phyloP scores from a whole-genome alignment of 2,113 vertebrate species.

The Perccottus glenii region DNA sequence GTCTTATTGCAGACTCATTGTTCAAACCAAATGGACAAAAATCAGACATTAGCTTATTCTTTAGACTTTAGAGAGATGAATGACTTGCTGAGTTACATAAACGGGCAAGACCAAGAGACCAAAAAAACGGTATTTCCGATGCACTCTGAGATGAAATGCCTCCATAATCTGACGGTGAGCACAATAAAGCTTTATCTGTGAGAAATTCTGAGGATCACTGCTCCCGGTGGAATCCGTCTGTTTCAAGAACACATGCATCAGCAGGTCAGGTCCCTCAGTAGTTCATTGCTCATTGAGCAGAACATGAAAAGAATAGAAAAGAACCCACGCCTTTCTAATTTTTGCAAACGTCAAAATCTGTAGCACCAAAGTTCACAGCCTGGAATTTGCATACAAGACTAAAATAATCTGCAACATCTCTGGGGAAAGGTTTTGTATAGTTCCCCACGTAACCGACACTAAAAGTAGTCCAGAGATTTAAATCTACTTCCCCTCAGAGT shows the following conservation, averaged over 20 bases:
- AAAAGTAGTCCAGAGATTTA: neutral
- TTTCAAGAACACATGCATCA: constrained; percentile 22
- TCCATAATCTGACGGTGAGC: constrained; percentile 46
- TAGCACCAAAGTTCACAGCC: constrained; percentile 36
- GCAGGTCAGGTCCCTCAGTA: constrained; percentile 8
- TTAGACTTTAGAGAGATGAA: too few species aligned
- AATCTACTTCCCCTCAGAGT: neutral
- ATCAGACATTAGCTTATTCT: too few species aligned
- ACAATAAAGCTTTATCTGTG: constrained; percentile 61
- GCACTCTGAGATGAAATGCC: constrained; percentile 48
- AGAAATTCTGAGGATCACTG: constrained; percentile 43
- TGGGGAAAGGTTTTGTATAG: neutral
- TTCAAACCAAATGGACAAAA: too few species aligned
- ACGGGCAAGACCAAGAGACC: constrained; percentile 23
- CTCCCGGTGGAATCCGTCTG: constrained; percentile 25
- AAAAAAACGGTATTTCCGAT: constrained; percentile 42
- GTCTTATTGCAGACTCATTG: too few species aligned
- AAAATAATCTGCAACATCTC: neutral
- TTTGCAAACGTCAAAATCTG: neutral
- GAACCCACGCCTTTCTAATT: too few species aligned
- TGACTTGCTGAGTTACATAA: constrained; percentile 46
- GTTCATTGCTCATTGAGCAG: constrained; percentile 17
- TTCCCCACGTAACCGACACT: neutral
- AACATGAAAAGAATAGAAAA: constrained; percentile 1
- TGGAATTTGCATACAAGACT: constrained; percentile 3